Percentiles rank a stretch among this genome's conserved stretches.
These are phyloP conservation scores for Magallana ariakensis DNA, from an alignment of 1,140 invertebrate species.

Conservation along the genomic window DNA sequence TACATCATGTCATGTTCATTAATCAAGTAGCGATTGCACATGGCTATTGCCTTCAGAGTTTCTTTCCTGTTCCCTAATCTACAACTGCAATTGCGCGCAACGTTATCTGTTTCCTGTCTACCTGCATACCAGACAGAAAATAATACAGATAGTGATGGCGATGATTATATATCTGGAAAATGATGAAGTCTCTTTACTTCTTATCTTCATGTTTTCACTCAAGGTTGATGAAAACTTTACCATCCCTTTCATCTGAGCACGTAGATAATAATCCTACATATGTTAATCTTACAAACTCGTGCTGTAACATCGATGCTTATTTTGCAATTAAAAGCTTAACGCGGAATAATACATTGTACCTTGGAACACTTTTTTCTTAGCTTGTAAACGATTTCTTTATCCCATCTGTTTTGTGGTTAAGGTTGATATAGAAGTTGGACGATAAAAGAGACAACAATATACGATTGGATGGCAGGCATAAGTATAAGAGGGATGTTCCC, in stretches of 20 bases:
- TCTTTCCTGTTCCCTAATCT: too few relatives aligned
- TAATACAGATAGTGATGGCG: too few relatives aligned
- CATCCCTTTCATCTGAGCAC: background rate
- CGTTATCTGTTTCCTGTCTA: too few relatives aligned
- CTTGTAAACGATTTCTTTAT: background rate
- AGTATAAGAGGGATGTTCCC: background rate
- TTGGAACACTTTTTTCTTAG: background rate
- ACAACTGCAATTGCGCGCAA: too few relatives aligned
- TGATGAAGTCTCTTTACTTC: background rate
- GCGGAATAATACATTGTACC: background rate
- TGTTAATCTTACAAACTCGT: background rate
- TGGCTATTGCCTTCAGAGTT: too few relatives aligned
- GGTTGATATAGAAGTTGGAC: background rate
- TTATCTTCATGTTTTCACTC: background rate
- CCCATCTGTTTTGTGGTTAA: background rate
- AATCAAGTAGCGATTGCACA: too few relatives aligned
- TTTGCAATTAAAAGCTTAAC: background rate
- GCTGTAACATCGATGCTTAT: background rate
- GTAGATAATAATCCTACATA: background rate
- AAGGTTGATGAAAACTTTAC: background rate
- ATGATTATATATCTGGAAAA: too few relatives aligned
- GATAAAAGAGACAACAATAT: background rate
- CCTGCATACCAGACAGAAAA: too few relatives aligned
- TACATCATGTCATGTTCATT: too few relatives aligned
- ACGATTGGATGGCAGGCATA: background rate